Evolutionary conservation across 1,140 invertebrate genomes (phyloP), one percentile per base, ranked within the genome.

Genomic region (Drosophila serrata): DNA sequence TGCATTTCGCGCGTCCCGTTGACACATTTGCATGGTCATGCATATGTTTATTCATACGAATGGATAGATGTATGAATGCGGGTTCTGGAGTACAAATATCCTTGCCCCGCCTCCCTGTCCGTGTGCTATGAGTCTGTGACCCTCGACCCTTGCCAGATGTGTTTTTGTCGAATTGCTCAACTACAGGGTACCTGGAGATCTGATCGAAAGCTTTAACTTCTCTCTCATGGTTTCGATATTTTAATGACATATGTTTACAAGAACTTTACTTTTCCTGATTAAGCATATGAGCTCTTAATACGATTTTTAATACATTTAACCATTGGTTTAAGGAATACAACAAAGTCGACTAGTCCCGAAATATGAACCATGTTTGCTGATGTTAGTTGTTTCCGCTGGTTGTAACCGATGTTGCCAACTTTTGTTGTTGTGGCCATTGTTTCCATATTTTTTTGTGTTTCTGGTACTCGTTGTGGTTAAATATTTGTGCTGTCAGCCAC

Each of bases 21-120:
- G 72, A 80, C 82, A 88, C 74, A 77, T 87, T 77, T 74, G 80
- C 82, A 87, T 78, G 74, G 35, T 60, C 42, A 60, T 59, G 37
- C 61, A 74, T 68, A 59, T 55, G 56, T 69, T 67, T 75, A 57
- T 59, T 75, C 55, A 65, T 37, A 64, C 31, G 42, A 24, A 55
- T 22, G 17, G 39, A 40, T 24, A 45, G 17, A 39, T 35, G 22
- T 53, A 31, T 62, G 42, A 8, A 15, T 45, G 43, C 24, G 57
- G 17, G 31, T 51, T 9, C 48, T 31, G 49, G 42, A 65, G 51
- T 65, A 37, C 31, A 53, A 22, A 37, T 15, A 53, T 24, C 19
- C 31, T 35, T 17, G 7, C 49, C 8, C 43, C 43, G 13, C 6
- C 49, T 46, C 43, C 43, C 39, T 67, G 57, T 56, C 65, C 35